Percentiles rank a stretch among this genome's conserved stretches.
phyloP scores from a whole-genome alignment of 2,797 vertebrate species.

The Melanotaenia maccullochi region DNA sequence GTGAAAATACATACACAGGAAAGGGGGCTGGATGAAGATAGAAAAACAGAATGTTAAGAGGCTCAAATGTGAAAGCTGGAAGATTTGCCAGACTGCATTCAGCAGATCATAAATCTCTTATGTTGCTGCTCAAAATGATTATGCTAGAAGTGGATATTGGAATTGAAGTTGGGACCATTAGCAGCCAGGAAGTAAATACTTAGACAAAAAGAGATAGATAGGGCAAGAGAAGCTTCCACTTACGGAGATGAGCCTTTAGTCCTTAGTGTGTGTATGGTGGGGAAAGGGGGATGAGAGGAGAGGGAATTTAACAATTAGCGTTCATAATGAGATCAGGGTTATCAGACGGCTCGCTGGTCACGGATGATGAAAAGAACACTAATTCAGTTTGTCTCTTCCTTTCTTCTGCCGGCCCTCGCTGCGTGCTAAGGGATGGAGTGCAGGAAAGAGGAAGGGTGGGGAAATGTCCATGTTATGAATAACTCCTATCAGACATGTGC shows the following conservation, averaged over 20 bases:
- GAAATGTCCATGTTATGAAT: conserved; percentile 69
- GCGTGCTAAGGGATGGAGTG: conserved; percentile 52
- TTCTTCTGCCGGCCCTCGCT: conserved; percentile 63
- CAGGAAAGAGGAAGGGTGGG: conserved; percentile 48
- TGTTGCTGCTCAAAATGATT: conserved; percentile 67
- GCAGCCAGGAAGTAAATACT: conserved; percentile 73
- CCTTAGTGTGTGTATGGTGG: conserved; percentile 43
- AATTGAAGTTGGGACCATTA: conserved; percentile 69
- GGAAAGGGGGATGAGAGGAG: conserved; percentile 52
- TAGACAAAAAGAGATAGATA: conserved; percentile 24
- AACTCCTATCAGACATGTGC: conserved; percentile 67
- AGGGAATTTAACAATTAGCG: conserved; percentile 78
- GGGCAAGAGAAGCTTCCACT: conserved; percentile 35
- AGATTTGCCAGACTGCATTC: conserved; percentile 62
- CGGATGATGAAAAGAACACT: conserved; percentile 83
- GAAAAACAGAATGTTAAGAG: conserved; percentile 46
- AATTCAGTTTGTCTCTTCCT: conserved; percentile 84
- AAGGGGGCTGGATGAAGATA: background rate
- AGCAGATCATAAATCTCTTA: conserved; percentile 65
- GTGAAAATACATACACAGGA: conserved; percentile 1
- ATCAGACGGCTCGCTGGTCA: conserved; percentile 80
- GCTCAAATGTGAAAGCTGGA: conserved; percentile 58
- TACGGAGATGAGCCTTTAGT: conserved; percentile 45
- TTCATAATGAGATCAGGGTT: conserved; percentile 83
- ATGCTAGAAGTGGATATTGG: conserved; percentile 72